These are phyloP conservation scores for Periophthalmus modestus DNA, from an alignment of 2,113 vertebrate species.

Conservation along the genomic window DNA sequence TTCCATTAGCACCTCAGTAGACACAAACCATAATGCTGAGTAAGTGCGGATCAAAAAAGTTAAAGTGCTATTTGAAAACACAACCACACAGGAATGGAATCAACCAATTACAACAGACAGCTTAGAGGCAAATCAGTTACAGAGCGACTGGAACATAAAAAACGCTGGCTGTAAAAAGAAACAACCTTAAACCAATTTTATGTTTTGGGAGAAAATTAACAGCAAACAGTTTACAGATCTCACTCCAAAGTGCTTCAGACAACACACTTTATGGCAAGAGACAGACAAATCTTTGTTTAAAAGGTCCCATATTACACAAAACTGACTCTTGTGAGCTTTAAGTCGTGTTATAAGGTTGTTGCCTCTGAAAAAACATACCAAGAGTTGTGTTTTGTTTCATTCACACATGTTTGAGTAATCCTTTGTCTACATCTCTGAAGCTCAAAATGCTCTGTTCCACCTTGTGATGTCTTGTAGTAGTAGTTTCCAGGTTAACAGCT, in stretches of 20 bases:
- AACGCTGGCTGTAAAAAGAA: conserved; percentile 44
- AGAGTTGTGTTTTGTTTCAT: too few species aligned
- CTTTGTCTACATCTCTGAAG: too few species aligned
- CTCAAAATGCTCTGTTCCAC: too few species aligned
- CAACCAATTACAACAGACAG: conserved; percentile 36
- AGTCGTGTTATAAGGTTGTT: too few species aligned
- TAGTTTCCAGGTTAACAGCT: too few species aligned
- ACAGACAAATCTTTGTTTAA: conserved; percentile 22
- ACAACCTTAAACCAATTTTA: conserved; percentile 27
- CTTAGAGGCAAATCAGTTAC: conserved; percentile 51
- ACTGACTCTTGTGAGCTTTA: too few species aligned
- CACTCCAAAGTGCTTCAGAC: conserved; percentile 23
- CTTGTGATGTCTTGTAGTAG: not conserved
- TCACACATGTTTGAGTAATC: too few species aligned
- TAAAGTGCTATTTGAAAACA: conserved; percentile 21
- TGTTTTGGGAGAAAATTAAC: not conserved
- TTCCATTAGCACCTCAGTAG: conserved; percentile 5
- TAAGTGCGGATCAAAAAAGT: conserved; percentile 25
- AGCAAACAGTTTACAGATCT: conserved; percentile 8
- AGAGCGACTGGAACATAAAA: conserved; percentile 56
- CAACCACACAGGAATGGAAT: conserved; percentile 28
- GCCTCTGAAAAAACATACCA: too few species aligned
- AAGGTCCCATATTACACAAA: not conserved
- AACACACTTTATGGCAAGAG: conserved; percentile 13
- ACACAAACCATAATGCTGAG: conserved; percentile 15